Percentiles rank a stretch among this genome's conserved stretches.
phyloP scores from a whole-genome alignment of 2,888 invertebrate species.

The Cheiracanthium punctorium region DNA sequence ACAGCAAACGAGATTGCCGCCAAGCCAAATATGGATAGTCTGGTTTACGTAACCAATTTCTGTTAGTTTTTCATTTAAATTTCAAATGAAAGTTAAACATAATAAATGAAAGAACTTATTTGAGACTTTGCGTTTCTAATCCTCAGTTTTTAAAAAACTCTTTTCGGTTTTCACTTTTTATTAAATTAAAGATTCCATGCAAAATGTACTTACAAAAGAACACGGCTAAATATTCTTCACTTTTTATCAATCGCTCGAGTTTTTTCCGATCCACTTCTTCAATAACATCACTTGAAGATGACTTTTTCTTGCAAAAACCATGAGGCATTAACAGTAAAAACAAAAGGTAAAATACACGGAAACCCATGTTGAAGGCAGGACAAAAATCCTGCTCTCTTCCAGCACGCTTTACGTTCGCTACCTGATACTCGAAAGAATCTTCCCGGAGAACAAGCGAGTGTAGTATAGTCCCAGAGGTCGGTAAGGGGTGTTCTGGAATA shows the following conservation, averaged over 20 bases:
- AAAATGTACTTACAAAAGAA: constrained; percentile 93
- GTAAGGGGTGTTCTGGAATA: constrained; percentile 28
- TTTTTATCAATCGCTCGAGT: constrained; percentile 90
- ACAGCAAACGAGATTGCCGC: too few species aligned
- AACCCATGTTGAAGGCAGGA: constrained; percentile 1
- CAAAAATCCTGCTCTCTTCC: constrained; percentile 5
- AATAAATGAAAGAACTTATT: too few species aligned
- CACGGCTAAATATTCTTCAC: constrained; percentile 95
- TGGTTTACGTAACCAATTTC: neutral
- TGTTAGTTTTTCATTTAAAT: too few species aligned
- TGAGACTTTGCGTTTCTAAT: too few species aligned
- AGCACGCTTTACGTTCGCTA: constrained; percentile 32
- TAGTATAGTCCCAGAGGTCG: constrained; percentile 25
- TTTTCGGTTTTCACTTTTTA: neutral
- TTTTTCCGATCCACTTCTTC: constrained; percentile 95
- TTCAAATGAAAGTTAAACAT: too few species aligned
- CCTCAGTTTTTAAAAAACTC: neutral
- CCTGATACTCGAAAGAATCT: constrained; percentile 36
- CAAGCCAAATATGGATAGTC: neutral
- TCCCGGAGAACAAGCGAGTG: neutral
- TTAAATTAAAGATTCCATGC: neutral
- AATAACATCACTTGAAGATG: constrained; percentile 79
- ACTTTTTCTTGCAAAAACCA: constrained; percentile 33
- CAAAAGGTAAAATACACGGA: neutral
- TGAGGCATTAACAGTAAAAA: constrained; percentile 7